phyloP scores from a whole-genome alignment of 2,797 vertebrate genomes.

The Coilia nasus region DNA sequence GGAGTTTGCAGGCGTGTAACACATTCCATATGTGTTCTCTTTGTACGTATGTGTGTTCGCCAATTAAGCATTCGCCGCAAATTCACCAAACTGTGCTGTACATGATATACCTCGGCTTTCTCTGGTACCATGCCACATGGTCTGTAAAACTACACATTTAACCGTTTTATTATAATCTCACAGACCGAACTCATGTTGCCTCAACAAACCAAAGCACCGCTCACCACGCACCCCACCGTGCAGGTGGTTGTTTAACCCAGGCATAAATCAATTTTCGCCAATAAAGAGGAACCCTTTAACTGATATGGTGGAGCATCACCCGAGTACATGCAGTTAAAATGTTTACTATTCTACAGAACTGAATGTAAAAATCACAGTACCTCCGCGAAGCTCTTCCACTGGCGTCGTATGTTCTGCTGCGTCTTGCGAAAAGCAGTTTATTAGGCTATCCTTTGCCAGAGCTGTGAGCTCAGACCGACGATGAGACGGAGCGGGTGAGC shows the following conservation, averaged over 20 bases:
- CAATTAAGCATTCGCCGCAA: neutral
- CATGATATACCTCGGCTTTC: neutral
- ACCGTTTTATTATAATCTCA: neutral
- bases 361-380: constrained; percentile 39
- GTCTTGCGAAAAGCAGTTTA: constrained; percentile 44
- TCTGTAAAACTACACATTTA: neutral
- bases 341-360: neutral
- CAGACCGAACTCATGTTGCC: neutral
- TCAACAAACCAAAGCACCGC: constrained; percentile 1
- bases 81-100: neutral
- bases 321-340: neutral
- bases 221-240: constrained; percentile 21
- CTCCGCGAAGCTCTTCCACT: constrained; percentile 39
- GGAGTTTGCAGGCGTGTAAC: neutral
- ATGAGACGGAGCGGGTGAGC: constrained; percentile 31
- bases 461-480: constrained; percentile 46
- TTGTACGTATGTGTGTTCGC: neutral
- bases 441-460: constrained; percentile 55
- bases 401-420: constrained; percentile 48
- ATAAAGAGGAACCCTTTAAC: neutral
- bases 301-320: neutral
- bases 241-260: constrained; percentile 42
- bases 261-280: constrained; percentile 34
- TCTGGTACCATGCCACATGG: neutral
- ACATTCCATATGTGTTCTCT: neutral